Evolutionary conservation across 2,888 invertebrate genomes (phyloP), one percentile per base, ranked within the genome.

Genomic region (Synanthedon tipuliformis): DNA sequence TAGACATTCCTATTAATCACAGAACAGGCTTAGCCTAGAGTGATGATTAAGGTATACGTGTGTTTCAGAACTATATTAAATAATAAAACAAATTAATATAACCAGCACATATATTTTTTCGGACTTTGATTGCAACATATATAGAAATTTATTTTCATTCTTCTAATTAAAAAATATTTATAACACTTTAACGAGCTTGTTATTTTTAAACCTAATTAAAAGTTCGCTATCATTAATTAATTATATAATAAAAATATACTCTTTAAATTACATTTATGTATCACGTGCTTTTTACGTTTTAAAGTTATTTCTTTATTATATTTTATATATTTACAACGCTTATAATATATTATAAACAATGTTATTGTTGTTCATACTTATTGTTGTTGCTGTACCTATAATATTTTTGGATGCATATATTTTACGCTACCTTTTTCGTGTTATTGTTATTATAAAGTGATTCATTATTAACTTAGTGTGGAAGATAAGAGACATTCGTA

Each of bases 241-340:
- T 78, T 71, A 65, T 75, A 80, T 73, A 68, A 68, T 70, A 73
- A 45, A 13, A 45, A 45, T 45, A 45, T 45, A 13, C 45, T 45
- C 45, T 34, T 34, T 34, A 34, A 15, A 15, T 13, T 45, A 72
- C 66, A 61, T 69, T 72, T 74, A 68, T 68, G 68, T 73, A 70
- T 66, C 71, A 75, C 64, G 57, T 61, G 61, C 49, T 65, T 75
- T 81, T 77, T 64, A 66, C 69, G 81, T 45, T 80, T 69, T 50
- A 75, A 81, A 73, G 75, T 83, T 75, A 74, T 74, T 78, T 82
- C 69, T 45, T 15, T 45, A 15, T 75, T 81, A 77, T 77, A 84
- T 80, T 84, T 84, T 79, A 80, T 71, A 81, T 85, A 82, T 85
- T 81, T 84, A 85, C 81, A 84, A 73, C 75, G 84, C 86, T 82